These are phyloP conservation scores for Acanthosoma haemorrhoidale DNA, from an alignment of 2,888 invertebrate species.

Conservation along the genomic window DNA sequence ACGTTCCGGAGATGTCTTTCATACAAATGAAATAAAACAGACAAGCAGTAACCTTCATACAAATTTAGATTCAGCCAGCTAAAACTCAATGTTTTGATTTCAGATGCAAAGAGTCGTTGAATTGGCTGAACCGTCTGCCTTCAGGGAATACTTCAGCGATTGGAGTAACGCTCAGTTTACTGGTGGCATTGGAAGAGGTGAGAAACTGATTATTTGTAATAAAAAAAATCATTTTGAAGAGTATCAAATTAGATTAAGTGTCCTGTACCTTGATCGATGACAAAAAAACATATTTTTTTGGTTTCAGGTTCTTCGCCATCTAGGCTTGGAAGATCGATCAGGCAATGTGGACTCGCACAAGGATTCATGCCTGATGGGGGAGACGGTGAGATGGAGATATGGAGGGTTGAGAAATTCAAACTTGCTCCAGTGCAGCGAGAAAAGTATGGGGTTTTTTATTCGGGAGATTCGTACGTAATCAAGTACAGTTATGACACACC, in stretches of 20 bases:
- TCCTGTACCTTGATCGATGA: neutral
- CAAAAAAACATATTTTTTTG: neutral
- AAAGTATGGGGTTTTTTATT: conserved; percentile 55
- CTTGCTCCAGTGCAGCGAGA: conserved; percentile 48
- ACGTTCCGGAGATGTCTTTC: no score
- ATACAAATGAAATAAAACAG: no score
- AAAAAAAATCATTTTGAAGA: neutral
- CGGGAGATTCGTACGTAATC: conserved; percentile 61
- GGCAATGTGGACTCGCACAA: conserved; percentile 56
- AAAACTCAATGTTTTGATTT: no score
- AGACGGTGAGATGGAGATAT: conserved; percentile 53
- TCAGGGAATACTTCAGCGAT: conserved; percentile 80
- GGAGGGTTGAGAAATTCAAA: conserved; percentile 53
- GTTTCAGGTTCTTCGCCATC: neutral
- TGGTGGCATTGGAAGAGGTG: conserved; percentile 17
- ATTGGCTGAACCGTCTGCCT: conserved; percentile 75
- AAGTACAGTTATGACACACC: conserved; percentile 57
- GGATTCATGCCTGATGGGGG: conserved; percentile 72
- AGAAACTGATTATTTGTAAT: no score
- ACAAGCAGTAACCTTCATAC: no score
- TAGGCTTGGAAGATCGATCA: conserved; percentile 42
- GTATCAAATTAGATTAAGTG: neutral
- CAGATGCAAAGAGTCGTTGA: conserved; percentile 70
- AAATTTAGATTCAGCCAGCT: no score
- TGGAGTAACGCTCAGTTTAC: conserved; percentile 56